Percentiles rank a stretch among this genome's conserved stretches.
phyloP scores from a whole-genome alignment of 2,888 invertebrate species.

The Watsonalla binaria region DNA sequence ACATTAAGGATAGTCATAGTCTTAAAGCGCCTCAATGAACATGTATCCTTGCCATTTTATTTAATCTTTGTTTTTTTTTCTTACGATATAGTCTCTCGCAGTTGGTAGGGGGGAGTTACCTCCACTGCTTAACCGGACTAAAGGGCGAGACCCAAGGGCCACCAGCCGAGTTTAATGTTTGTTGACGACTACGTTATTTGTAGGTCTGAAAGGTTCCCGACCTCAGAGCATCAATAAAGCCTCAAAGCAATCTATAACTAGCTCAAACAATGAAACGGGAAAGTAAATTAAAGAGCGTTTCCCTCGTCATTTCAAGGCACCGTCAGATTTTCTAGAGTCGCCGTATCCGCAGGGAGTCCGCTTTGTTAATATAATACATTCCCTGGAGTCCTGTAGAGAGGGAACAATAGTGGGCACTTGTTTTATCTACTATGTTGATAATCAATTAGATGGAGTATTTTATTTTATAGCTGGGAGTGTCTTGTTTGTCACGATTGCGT shows the following conservation, averaged over 20 bases:
- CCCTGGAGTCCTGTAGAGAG: slow-evolving; percentile 11
- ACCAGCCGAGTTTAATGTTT: too few species aligned
- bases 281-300: neutral
- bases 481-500: neutral
- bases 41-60: too few species aligned
- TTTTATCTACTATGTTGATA: slow-evolving; percentile 6
- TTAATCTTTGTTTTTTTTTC: too few species aligned
- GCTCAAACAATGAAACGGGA: neutral
- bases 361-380: slow-evolving; percentile 21
- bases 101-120: too few species aligned
- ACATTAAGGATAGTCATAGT: too few species aligned
- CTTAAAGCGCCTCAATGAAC: too few species aligned
- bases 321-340: slow-evolving; percentile 23
- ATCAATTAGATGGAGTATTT: neutral
- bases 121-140: too few species aligned
- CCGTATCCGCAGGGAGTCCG: slow-evolving; percentile 17
- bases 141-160: slow-evolving; percentile 40
- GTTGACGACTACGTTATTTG: too few species aligned
- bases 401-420: slow-evolving; percentile 19
- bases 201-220: too few species aligned
- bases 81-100: too few species aligned
- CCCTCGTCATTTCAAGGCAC: slow-evolving; percentile 7
- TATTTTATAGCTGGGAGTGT: neutral
- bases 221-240: neutral
- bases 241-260: neutral